Base-by-base conservation (phyloP, 2,113 vertebrate species). In the Periophthalmodon schlosseri region DNA sequence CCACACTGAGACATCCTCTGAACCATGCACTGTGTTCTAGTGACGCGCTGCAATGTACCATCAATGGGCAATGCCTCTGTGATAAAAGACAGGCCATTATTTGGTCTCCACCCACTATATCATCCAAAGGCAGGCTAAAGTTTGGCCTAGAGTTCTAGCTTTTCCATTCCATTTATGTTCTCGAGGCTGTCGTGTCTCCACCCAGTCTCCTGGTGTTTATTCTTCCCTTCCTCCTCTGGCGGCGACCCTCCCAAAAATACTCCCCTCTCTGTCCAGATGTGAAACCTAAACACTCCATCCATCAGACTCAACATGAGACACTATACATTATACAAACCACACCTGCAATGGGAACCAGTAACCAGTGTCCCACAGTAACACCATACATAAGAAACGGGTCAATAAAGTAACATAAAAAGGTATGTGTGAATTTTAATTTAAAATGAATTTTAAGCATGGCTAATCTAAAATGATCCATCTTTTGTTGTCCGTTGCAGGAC, bases 401-500 rank as follows among this genome's bases (percentile, higher is more conserved):
- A 52, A 20, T 52, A 11, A 57, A 21, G 13, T 10, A 56, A 49
- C 15, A 49, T 49, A 49, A 15, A 49, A 15, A 49, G 12, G 1
- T 46, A 47, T n/a, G n/a, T n/a, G n/a, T n/a, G n/a, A n/a, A n/a
- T n/a, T n/a, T n/a, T n/a, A n/a, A n/a, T n/a, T n/a, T n/a, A 47
- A 47, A 47, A 47, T 47, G 0, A 14, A 14, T 47, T 14, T 47
- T 47, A 47, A 47, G 3, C 49, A 28, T 23, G 57, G 12, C 18
- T 57, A 56, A 0, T 69, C 65, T 68, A n/a, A n/a, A 70, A n/a
- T 4, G 7, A 6, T 69, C 86, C 11, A 23, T 88, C 21, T 79
- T 68, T 82, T 68, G 18, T 82, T 49, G 76, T 16, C 78, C 86
- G 65, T 83, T 74, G 60, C 89, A 99, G 97, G 95, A 79, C 93